Evolutionary conservation across 2,888 invertebrate species (phyloP).

Genomic region (Hydroisotoma schaefferi): DNA sequence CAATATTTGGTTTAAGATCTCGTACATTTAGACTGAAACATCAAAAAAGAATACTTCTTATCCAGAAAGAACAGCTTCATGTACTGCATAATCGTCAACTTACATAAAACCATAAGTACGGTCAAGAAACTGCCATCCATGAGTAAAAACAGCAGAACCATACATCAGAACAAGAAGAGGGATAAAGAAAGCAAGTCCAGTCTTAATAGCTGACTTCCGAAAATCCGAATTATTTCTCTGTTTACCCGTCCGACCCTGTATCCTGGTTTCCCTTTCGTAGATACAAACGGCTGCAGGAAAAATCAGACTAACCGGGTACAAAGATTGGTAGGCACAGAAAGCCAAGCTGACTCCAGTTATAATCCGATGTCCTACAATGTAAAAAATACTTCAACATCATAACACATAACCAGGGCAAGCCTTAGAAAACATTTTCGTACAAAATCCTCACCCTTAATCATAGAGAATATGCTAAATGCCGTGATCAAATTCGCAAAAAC

Average conservation of each 20-base stretch:
- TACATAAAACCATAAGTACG: conserved; percentile 80
- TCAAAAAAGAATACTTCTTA: conserved; percentile 13
- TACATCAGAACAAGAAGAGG: conserved; percentile 60
- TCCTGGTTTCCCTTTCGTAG: conserved; percentile 52
- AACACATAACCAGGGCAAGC: neutral
- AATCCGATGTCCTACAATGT: conserved; percentile 57
- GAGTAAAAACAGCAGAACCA: conserved; percentile 61
- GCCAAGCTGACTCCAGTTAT: conserved; percentile 67
- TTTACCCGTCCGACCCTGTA: conserved; percentile 6
- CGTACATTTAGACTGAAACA: conserved; percentile 76
- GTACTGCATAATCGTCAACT: conserved; percentile 53
- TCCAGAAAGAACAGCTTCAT: neutral
- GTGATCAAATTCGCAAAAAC: conserved; percentile 82
- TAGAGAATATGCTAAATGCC: conserved; percentile 66
- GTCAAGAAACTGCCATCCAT: conserved; percentile 56
- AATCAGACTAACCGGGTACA: conserved; percentile 70
- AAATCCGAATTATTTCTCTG: conserved; percentile 4
- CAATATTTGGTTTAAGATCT: conserved; percentile 94
- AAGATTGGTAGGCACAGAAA: conserved; percentile 73
- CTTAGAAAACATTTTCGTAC: too few species aligned
- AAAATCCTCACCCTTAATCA: conserved; percentile 58
- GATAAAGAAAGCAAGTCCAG: conserved; percentile 57
- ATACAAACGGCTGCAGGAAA: conserved; percentile 75
- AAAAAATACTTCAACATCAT: conserved; percentile 8
- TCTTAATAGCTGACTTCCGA: conserved; percentile 54